Percentiles rank a stretch among this genome's conserved stretches.
These are phyloP conservation scores for Himalopsyche anomala DNA, from an alignment of 2,888 invertebrate genomes.

Conservation along the genomic window DNA sequence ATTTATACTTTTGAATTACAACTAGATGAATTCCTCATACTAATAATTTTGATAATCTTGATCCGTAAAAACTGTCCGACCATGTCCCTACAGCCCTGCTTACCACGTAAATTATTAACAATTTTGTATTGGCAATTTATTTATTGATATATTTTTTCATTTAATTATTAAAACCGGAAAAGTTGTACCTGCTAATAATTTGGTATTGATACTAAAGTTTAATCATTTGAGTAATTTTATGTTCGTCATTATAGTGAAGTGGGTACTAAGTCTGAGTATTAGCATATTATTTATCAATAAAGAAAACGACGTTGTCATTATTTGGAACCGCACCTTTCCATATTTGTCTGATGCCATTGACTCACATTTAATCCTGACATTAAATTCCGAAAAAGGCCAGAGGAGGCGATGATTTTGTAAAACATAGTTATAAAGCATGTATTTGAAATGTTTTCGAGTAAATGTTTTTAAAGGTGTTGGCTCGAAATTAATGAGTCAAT, in stretches of 20 bases:
- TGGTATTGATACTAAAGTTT: not conserved
- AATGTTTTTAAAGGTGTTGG: slow-evolving; percentile 63
- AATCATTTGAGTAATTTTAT: not conserved
- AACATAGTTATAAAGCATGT: slow-evolving; percentile 64
- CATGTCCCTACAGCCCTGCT: too few species aligned
- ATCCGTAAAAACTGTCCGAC: too few species aligned
- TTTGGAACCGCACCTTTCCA: slow-evolving; percentile 2
- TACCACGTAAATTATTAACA: too few species aligned
- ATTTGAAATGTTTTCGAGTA: slow-evolving; percentile 62
- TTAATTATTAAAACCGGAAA: too few species aligned
- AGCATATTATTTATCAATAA: slow-evolving; percentile 2
- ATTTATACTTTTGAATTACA: too few species aligned
- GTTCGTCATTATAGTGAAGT: not conserved
- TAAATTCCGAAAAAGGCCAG: slow-evolving; percentile 5
- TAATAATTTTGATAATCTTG: too few species aligned
- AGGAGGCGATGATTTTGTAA: slow-evolving; percentile 62
- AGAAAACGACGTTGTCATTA: not conserved
- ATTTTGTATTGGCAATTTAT: too few species aligned
- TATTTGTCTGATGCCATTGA: not conserved
- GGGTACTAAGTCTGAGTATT: not conserved
- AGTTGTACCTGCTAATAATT: too few species aligned
- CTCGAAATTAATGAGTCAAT: slow-evolving; percentile 64
- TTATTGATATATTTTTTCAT: too few species aligned
- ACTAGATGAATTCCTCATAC: too few species aligned
- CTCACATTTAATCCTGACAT: slow-evolving; percentile 20